Evolutionary conservation across 1,140 invertebrate species (phyloP).

Genomic region (Platorchestia sp.): DNA sequence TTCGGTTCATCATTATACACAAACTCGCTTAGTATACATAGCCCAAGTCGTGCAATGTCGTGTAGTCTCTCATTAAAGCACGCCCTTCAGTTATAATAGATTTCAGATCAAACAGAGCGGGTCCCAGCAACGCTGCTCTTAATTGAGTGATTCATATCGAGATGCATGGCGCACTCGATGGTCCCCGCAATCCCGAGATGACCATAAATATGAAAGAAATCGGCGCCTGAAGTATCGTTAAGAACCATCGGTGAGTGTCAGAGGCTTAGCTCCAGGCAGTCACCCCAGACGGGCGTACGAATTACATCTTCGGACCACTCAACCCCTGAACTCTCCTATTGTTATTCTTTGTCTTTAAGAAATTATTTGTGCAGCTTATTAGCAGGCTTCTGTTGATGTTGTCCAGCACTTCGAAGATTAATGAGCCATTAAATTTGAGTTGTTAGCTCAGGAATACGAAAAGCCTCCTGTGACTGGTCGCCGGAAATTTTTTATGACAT

Average conservation of each 20-base stretch:
- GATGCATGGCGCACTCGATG: conserved; percentile 24
- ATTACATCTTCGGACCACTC: not conserved
- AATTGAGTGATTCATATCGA: conserved; percentile 55
- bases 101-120: conserved; percentile 49
- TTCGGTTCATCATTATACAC: conserved; percentile 37
- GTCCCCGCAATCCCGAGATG: not conserved
- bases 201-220: conserved; percentile 27
- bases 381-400: not conserved
- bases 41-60: conserved; percentile 46
- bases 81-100: conserved; percentile 54
- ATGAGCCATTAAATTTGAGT: not conserved
- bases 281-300: not conserved
- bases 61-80: conserved; percentile 53
- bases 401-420: not conserved
- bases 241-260: not conserved
- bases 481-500: not conserved
- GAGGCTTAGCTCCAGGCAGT: not conserved
- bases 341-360: not conserved
- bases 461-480: not conserved
- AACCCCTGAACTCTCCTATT: not conserved
- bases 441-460: not conserved
- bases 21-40: conserved; percentile 48
- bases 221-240: conserved; percentile 21
- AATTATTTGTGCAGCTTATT: not conserved
- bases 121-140: conserved; percentile 29